A percentile compares a stretch with the other conserved stretches of the same genome.
Conservation (phyloP, 2,113 vertebrate genomes). For the Nothoprocta pentlandii region DNA sequence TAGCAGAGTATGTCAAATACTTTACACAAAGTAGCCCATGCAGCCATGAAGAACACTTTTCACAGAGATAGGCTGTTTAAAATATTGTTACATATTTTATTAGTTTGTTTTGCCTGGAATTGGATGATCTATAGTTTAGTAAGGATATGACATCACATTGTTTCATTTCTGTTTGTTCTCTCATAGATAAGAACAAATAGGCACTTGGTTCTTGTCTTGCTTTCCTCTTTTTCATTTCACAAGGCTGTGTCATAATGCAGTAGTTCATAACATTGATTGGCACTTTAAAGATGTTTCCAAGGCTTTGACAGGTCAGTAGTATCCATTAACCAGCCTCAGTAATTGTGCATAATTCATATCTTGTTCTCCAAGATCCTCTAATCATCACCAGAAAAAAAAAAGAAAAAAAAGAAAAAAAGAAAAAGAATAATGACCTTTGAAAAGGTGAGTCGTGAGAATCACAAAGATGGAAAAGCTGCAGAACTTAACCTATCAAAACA, state of each 20-base stretch:
- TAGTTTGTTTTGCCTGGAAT: not conserved
- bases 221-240: not conserved
- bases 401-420: not conserved
- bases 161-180: not conserved
- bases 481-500: not conserved
- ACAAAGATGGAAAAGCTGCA: not conserved
- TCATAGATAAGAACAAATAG: not conserved
- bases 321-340: not conserved
- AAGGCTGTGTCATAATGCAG: not conserved
- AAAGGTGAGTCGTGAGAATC: not conserved
- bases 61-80: not conserved
- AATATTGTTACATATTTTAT: not conserved
- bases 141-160: not conserved
- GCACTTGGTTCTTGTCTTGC: not conserved
- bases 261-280: not conserved
- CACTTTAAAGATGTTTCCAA: not conserved
- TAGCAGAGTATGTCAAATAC: not conserved
- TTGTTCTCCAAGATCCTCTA: not conserved
- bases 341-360: not conserved
- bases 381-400: not conserved
- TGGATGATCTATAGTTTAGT: not conserved
- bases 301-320: not conserved
- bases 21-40: not conserved
- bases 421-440: not conserved
- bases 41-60: not conserved